Evolutionary conservation across 2,888 invertebrate genomes (phyloP).

Genomic region (Agrotis segetum): DNA sequence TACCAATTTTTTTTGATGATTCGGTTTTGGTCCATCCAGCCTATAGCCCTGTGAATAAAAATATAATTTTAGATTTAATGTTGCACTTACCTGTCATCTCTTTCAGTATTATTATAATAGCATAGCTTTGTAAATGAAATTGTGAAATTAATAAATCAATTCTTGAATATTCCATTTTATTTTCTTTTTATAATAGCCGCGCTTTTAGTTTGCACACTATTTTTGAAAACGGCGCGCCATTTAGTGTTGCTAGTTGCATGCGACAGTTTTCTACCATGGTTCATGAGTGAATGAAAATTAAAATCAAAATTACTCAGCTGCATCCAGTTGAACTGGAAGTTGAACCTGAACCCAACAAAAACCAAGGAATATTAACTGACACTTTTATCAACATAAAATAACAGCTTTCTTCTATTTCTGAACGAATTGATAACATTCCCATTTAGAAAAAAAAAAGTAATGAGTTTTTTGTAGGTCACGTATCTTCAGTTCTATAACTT

Average conservation of each 20-base stretch:
- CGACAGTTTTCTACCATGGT: slow-evolving; percentile 5
- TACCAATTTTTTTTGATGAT: slow-evolving; percentile 22
- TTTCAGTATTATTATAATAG: slow-evolving; percentile 49
- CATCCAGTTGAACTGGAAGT: too few relatives aligned
- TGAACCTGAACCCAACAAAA: too few relatives aligned
- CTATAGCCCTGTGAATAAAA: slow-evolving; percentile 37
- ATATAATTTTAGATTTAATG: slow-evolving; percentile 20
- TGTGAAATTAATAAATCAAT: slow-evolving; percentile 49
- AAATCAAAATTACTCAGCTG: too few relatives aligned
- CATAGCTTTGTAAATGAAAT: slow-evolving; percentile 54
- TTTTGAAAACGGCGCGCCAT: slow-evolving; percentile 2
- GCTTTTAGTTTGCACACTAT: background rate
- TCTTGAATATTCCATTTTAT: slow-evolving; percentile 17
- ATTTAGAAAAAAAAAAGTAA: slow-evolving; percentile 9
- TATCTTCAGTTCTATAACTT: background rate
- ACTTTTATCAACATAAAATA: background rate
- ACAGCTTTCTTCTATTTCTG: slow-evolving; percentile 36
- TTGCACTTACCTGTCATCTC: slow-evolving; percentile 37
- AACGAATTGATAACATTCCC: slow-evolving; percentile 35
- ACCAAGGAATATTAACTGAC: too few relatives aligned
- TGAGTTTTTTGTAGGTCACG: slow-evolving; percentile 40
- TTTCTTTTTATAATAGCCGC: slow-evolving; percentile 5
- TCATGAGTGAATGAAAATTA: too few relatives aligned
- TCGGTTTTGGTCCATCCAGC: slow-evolving; percentile 1
- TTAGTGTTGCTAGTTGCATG: slow-evolving; percentile 13